Evolutionary conservation across 2,888 invertebrate species (phyloP).

Genomic region (Nomada goodeniana): DNA sequence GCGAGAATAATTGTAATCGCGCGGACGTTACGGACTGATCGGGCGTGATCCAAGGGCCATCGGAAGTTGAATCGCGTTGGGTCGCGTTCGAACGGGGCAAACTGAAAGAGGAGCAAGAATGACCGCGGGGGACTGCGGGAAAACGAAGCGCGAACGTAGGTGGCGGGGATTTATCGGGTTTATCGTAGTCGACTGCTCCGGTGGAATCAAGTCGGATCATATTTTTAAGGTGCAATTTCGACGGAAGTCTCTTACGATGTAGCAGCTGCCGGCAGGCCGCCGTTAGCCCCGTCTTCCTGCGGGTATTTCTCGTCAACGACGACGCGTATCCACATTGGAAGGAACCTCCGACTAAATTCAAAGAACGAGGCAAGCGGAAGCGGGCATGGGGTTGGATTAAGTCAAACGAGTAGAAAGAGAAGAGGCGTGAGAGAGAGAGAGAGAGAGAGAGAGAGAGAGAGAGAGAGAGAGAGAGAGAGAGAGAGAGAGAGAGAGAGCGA

Average conservation of each 20-base stretch:
- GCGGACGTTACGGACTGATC: no score
- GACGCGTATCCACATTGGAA: slow-evolving; percentile 53
- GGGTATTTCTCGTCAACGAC: slow-evolving; percentile 55
- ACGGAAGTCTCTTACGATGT: slow-evolving; percentile 78
- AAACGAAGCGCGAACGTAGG: neutral
- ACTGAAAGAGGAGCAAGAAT: neutral
- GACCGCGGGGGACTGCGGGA: neutral
- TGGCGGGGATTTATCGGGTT: slow-evolving; percentile 22
- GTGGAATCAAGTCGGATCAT: slow-evolving; percentile 79
- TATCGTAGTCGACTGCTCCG: slow-evolving; percentile 47
- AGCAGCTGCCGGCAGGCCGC: slow-evolving; percentile 71
- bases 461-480: no score
- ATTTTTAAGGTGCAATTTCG: slow-evolving; percentile 83
- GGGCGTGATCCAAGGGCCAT: no score
- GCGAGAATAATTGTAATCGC: no score
- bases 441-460: no score
- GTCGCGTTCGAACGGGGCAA: neutral
- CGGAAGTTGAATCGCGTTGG: neutral
- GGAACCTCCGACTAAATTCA: slow-evolving; percentile 49
- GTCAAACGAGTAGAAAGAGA: slow-evolving; percentile 37
- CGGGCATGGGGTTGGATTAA: slow-evolving; percentile 37
- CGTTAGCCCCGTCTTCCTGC: slow-evolving; percentile 56
- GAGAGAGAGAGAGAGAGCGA: no score
- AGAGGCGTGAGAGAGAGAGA: neutral
- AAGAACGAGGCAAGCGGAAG: slow-evolving; percentile 39